phyloP scores from a whole-genome alignment of 2,797 vertebrate species.

The Crocodylus rhombifer region DNA sequence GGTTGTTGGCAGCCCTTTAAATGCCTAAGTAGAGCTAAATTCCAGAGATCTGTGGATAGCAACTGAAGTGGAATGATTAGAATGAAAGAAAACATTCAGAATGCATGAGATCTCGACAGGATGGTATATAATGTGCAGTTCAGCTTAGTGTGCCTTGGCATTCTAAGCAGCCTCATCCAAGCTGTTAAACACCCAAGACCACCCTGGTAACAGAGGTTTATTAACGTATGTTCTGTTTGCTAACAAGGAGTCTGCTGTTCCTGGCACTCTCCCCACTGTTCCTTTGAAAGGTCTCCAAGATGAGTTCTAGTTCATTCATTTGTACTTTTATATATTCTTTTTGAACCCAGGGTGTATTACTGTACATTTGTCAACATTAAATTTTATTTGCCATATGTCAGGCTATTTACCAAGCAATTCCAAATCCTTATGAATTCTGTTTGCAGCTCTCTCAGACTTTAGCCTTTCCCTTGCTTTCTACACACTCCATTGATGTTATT shows the following conservation, averaged over 20 bases:
- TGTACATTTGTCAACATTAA: not conserved
- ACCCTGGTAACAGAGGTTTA: not conserved
- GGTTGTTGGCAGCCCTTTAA: not conserved
- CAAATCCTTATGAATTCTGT: not conserved
- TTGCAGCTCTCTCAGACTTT: not conserved
- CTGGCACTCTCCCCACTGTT: not conserved
- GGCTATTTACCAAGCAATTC: not conserved
- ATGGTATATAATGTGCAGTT: not conserved
- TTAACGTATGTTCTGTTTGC: not conserved
- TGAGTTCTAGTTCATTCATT: not conserved
- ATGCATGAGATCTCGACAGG: not conserved
- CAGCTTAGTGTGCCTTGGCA: not conserved
- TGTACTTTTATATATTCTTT: not conserved
- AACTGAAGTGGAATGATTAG: not conserved
- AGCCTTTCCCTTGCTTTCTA: not conserved
- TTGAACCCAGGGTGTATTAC: not conserved
- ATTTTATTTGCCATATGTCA: not conserved
- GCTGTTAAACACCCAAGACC: not conserved
- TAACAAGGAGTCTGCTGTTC: not conserved
- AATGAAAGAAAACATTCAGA: not conserved
- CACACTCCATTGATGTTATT: not conserved
- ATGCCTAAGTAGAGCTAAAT: not conserved
- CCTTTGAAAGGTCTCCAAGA: not conserved
- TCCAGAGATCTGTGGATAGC: not conserved
- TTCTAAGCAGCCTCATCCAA: not conserved